Evolutionary conservation across 2,888 invertebrate genomes (phyloP), one percentile per base, ranked within the genome.

Genomic region (Euphydryas editha): DNA sequence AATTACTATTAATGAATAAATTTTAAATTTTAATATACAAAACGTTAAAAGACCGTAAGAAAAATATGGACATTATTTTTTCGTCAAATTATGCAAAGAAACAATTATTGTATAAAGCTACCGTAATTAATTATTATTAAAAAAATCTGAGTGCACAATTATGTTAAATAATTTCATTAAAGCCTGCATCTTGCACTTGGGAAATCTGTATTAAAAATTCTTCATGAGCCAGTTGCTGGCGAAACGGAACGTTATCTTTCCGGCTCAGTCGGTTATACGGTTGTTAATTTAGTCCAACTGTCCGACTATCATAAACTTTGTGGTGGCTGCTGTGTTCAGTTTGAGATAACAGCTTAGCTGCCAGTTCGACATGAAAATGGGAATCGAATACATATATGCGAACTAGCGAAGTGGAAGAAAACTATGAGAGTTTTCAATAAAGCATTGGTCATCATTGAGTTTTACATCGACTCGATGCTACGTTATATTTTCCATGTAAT

Each of bases 1-100:
- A 73, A 81, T 98, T 36, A 92, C 90, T 70, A 87, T 93, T 86
- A 92, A 92, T 78, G 93, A 93, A 91, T 92, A 92, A 91, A 91
- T 44, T 64, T 62, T 42, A 44, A n/a, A n/a, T n/a, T n/a, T n/a
- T n/a, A n/a, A n/a, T n/a, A n/a, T n/a, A n/a, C n/a, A n/a, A n/a
- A n/a, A n/a, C n/a, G n/a, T n/a, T n/a, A n/a, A n/a, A n/a, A n/a
- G n/a, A n/a, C n/a, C n/a, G n/a, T n/a, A n/a, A n/a, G n/a, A n/a
- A n/a, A n/a, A n/a, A n/a, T n/a, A n/a, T n/a, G n/a, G n/a, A n/a
- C n/a, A n/a, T n/a, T n/a, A n/a, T n/a, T n/a, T n/a, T n/a, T n/a
- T n/a, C n/a, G n/a, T n/a, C n/a, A n/a, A n/a, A n/a, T n/a, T n/a
- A n/a, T 30, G 8, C 30, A 0, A 30, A 30, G 8, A 7, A 30